Conservation (phyloP, 2,113 vertebrate species). For the Tinamus guttatus region DNA sequence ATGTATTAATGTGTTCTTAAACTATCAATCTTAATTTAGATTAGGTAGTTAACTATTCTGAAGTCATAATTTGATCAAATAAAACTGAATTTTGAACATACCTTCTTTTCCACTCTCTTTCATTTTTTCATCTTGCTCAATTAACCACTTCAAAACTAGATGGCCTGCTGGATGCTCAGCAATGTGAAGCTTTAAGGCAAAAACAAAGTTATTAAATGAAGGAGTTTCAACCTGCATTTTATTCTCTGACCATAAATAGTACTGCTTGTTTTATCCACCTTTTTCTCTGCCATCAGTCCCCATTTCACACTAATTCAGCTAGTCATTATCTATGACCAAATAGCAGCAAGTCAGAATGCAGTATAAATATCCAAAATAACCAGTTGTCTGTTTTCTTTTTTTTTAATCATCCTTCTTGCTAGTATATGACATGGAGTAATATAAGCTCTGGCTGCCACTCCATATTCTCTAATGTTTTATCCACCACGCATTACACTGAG, state of each 20-base stretch:
- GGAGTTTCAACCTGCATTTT: not conserved
- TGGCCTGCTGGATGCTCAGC: constrained; percentile 95
- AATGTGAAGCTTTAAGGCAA: constrained; percentile 86
- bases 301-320: not conserved
- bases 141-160: constrained; percentile 94
- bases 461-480: not conserved
- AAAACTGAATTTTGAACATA: constrained; percentile 57
- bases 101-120: constrained; percentile 84
- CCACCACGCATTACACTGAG: not conserved
- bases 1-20: not conserved
- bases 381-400: not conserved
- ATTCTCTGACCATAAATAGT: not conserved
- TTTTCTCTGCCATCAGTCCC: not conserved
- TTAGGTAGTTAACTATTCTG: not conserved
- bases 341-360: not conserved
- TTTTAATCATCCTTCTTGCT: not conserved
- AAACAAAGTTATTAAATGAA: not conserved
- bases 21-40: not conserved
- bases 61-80: not conserved
- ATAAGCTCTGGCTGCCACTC: not conserved
- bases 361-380: not conserved
- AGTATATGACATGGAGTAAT: not conserved
- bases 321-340: not conserved
- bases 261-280: not conserved
- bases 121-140: constrained; percentile 90